Evolutionary conservation across 2,888 invertebrate genomes (phyloP), one percentile per base, ranked within the genome.

Genomic region (Apamea sordens): DNA sequence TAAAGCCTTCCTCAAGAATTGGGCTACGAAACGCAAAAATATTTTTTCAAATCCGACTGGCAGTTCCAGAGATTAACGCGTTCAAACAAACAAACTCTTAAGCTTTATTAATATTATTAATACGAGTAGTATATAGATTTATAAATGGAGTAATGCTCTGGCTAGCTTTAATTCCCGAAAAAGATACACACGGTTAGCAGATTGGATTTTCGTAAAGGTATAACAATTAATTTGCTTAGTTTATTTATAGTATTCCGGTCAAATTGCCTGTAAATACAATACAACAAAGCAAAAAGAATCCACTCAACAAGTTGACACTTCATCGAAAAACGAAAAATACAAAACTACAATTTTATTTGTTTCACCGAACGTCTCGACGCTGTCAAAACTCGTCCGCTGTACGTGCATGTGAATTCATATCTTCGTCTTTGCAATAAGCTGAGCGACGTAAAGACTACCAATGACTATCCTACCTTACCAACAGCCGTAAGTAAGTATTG

Each of bases 371-470:
- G 73, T 79, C 50, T 69, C 36, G 41, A 32, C n/a, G 11, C 32
- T 80, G 84, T 82, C 82, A 80, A 69, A 61, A 63, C 73, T 56
- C 32, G 73, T 73, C n/a, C 18, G 41, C 50, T 1, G 84, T 82
- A 84, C 83, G 83, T 85, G 83, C 61, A 85, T 82, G 59, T 50
- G 85, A 77, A 83, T 65, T 82, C 83, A 81, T 82, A 83, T 83
- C 85, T 77, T 61, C 77, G 28, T 41, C 36, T 85, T 83, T 77
- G 53, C 82, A 77, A 77, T 77, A 85, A 85, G 77, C 64, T 64
- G 85, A 72, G 71, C 24, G 36, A 44, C 73, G 70, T 32, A 64
- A 36, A 44, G 73, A 86, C 86, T 86, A 71, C 56, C 83, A 82
- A 86, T 83, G 74, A 74, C 73, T 61, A 32, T 28, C 13, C 36